Evolutionary conservation across 2,888 invertebrate species (phyloP), one percentile per base, ranked within the genome.

Genomic region (Lucinisca nassula): DNA sequence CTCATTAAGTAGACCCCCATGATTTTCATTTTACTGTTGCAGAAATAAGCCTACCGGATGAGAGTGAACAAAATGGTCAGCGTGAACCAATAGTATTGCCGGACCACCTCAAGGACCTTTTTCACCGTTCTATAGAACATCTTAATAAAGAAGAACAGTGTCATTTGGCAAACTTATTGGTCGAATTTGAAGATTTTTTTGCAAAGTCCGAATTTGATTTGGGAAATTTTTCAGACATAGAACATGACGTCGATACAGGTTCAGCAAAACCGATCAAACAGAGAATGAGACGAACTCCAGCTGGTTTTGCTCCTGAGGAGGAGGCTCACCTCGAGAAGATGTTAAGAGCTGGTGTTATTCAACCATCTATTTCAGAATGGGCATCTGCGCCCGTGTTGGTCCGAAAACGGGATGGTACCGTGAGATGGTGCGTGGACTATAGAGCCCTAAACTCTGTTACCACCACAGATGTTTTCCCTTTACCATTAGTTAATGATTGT

Each of bases 401-500:
- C n/a, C 30, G 38, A 24, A 61, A 78, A 38, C 30, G 35, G 32
- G 78, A 78, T 37, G 58, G 67, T 14, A 38, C 40, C n/a, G 78
- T 78, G 10, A 30, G 78, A 32, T 78, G 78, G 78, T 78, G 78
- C 49, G 51, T 78, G 0, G 78, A 78, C 32, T 78, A 78, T 35
- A 58, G 78, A 27, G 78, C 58, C 14, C 32, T 78, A 1, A 78
- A 78, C 30, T 30, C 51, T 17, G 78, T 78, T 21, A 78, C 78
- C 38, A 78, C 55, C 12, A 58, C 61, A 37, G 67, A 78, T 78
- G 78, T 78, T 1, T 78, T 55, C 37, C 78, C 58, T 14, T 24
- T 78, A 24, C 76, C 87, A 17, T 32, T 84, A 27, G 72, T 87
- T 8, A 84, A 84, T 12, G 84, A 79, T 8, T 89, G 87, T 40